A percentile compares a stretch with the other conserved stretches of the same genome.
These are phyloP conservation scores for Helostoma temminkii DNA, from an alignment of 2,797 vertebrate species.

Conservation along the genomic window DNA sequence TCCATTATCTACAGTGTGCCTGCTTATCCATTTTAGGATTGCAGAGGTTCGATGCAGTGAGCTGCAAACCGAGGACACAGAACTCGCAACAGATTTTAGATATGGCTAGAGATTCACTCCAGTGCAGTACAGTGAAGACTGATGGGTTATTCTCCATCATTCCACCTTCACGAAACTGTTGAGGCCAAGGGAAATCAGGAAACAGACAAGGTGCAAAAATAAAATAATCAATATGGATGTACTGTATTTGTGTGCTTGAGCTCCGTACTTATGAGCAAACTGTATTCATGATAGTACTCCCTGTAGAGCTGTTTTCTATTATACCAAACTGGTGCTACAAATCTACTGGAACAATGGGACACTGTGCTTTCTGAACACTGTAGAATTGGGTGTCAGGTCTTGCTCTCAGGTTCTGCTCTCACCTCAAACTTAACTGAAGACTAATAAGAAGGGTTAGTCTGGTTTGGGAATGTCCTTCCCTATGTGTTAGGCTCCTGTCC, in stretches of 20 bases:
- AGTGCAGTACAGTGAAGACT: no score
- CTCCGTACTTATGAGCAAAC: background rate
- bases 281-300: conserved; percentile 24
- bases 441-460: conserved; percentile 75
- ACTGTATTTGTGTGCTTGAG: conserved; percentile 13
- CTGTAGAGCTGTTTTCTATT: conserved; percentile 31
- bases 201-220: conserved; percentile 36
- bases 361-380: conserved; percentile 57
- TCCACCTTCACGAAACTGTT: conserved; percentile 14
- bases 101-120: no score
- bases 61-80: background rate
- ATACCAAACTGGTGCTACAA: conserved; percentile 45
- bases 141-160: no score
- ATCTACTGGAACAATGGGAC: conserved; percentile 27
- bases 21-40: background rate
- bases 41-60: background rate
- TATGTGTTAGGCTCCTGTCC: conserved; percentile 68
- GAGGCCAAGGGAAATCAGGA: conserved; percentile 51
- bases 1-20: conserved; percentile 4
- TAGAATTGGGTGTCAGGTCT: conserved; percentile 67
- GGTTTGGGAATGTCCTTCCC: conserved; percentile 70
- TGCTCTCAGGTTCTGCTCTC: conserved; percentile 74
- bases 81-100: no score
- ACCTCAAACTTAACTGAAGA: conserved; percentile 82
- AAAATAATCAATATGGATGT: conserved; percentile 16